These are phyloP conservation scores for Lutraria rhynchaena DNA, from an alignment of 1,140 invertebrate genomes.

Conservation along the genomic window DNA sequence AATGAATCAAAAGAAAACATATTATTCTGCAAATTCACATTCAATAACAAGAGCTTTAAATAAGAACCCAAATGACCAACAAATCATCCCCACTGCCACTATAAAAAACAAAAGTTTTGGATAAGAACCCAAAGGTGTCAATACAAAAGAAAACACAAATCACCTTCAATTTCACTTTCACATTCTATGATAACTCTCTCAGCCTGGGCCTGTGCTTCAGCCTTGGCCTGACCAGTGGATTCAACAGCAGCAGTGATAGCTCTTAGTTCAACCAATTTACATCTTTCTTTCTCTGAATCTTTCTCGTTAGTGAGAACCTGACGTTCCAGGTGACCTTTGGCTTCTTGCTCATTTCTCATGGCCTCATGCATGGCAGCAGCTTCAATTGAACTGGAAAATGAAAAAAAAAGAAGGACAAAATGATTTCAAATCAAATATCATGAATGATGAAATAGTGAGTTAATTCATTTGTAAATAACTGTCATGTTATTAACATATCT, in stretches of 20 bases:
- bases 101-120: too few species aligned
- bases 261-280: conserved; percentile 72
- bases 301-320: conserved; percentile 76
- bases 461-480: too few species aligned
- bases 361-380: conserved; percentile 76
- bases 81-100: too few species aligned
- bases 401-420: neutral
- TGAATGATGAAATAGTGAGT: too few species aligned
- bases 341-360: conserved; percentile 74
- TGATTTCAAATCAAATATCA: neutral
- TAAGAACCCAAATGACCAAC: too few species aligned
- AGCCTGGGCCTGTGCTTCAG: conserved; percentile 78
- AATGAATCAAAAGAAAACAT: too few species aligned
- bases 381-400: conserved; percentile 72
- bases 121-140: too few species aligned
- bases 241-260: conserved; percentile 74
- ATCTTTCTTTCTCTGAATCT: conserved; percentile 72
- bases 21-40: too few species aligned
- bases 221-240: conserved; percentile 78
- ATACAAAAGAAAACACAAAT: too few species aligned
- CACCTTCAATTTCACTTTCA: conserved; percentile 78
- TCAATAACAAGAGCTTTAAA: too few species aligned
- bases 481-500: too few species aligned
- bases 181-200: conserved; percentile 77
- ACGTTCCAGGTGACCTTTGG: conserved; percentile 76